Conservation (phyloP, 2,888 invertebrate species). For the Scotopteryx bipunctaria region DNA sequence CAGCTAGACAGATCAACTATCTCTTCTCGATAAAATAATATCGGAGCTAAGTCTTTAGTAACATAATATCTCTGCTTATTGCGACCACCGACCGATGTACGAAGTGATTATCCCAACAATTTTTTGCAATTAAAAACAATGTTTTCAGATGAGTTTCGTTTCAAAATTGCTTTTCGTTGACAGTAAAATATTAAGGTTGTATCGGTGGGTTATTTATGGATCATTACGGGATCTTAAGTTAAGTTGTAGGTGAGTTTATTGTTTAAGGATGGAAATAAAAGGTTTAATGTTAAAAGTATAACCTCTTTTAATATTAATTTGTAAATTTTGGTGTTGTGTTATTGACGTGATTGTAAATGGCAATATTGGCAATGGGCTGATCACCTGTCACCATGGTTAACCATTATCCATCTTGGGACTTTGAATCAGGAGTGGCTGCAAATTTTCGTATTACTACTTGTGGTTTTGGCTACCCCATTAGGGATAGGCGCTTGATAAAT, state of each 20-base stretch:
- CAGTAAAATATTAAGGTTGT: constrained; percentile 34
- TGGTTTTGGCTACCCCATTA: too few species aligned
- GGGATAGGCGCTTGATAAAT: too few species aligned
- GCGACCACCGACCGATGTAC: constrained; percentile 44
- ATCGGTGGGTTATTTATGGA: constrained; percentile 28
- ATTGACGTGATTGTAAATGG: too few species aligned
- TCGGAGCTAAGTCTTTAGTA: neutral
- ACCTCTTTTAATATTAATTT: too few species aligned
- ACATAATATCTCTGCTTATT: constrained; percentile 46
- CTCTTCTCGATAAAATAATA: neutral
- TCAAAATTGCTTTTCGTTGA: constrained; percentile 43
- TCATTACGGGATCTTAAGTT: constrained; percentile 32
- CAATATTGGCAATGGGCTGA: too few species aligned
- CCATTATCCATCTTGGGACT: too few species aligned
- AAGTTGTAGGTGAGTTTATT: constrained; percentile 34
- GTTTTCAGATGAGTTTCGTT: constrained; percentile 48
- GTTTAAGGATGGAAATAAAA: constrained; percentile 21
- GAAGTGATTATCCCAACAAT: constrained; percentile 44
- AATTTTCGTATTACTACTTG: too few species aligned
- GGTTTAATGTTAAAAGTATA: constrained; percentile 4
- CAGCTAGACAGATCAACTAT: too few species aligned
- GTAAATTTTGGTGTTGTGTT: constrained; percentile 4
- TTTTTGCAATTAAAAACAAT: constrained; percentile 49
- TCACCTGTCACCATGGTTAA: too few species aligned
- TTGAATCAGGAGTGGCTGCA: too few species aligned